Evolutionary conservation across 2,888 invertebrate genomes (phyloP).

Genomic region (Clanis bilineata): DNA sequence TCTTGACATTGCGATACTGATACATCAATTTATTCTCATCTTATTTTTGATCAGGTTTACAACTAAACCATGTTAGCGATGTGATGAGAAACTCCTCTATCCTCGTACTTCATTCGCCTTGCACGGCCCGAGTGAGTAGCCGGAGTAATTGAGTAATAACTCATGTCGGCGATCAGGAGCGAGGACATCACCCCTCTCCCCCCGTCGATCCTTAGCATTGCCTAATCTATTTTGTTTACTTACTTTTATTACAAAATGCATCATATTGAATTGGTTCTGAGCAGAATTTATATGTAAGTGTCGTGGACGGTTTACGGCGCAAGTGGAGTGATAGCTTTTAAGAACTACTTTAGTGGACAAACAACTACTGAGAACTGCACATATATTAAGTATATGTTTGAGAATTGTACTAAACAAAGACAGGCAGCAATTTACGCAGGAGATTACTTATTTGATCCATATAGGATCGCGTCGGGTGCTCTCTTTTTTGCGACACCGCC

Average conservation of each 20-base stretch:
- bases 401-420: background rate
- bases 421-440: too few relatives aligned
- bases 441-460: too few relatives aligned
- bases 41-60: constrained; percentile 17
- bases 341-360: background rate
- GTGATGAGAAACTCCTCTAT: background rate
- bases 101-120: background rate
- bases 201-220: background rate
- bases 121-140: constrained; percentile 1
- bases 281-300: background rate
- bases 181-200: background rate
- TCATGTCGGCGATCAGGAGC: constrained; percentile 21
- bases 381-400: background rate
- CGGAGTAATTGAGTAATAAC: constrained; percentile 36
- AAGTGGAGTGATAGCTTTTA: background rate
- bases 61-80: constrained; percentile 16
- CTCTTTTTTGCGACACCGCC: too few relatives aligned
- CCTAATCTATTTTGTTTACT: background rate
- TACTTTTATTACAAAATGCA: constrained; percentile 4
- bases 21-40: constrained; percentile 9
- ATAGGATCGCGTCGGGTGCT: too few relatives aligned
- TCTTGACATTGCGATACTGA: background rate
- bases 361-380: background rate
- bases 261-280: background rate
- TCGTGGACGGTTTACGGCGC: background rate